Percentiles rank a stretch among this genome's conserved stretches.
These are phyloP conservation scores for Tauraco erythrolophus DNA, from an alignment of 2,113 vertebrate species.

Conservation along the genomic window DNA sequence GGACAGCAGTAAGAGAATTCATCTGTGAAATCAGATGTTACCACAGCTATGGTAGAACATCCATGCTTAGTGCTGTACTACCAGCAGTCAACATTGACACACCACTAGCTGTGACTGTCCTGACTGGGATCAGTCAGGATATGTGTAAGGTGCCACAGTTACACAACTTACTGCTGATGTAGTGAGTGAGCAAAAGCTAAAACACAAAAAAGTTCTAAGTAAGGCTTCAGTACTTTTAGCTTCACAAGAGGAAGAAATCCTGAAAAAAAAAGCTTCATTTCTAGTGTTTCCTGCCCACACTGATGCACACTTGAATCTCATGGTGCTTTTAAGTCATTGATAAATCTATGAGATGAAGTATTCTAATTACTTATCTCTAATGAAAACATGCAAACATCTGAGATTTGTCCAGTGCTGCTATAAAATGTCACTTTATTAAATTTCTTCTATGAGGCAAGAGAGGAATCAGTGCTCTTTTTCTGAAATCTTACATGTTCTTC, in stretches of 20 bases:
- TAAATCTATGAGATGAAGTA: not conserved
- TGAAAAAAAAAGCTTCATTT: not conserved
- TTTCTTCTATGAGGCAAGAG: not conserved
- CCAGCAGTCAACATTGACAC: not conserved
- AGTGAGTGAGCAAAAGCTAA: not conserved
- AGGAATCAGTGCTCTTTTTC: rapidly evolving
- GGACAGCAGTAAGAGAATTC: not conserved
- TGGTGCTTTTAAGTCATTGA: not conserved
- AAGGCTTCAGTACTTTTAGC: not conserved
- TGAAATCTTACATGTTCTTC: not conserved
- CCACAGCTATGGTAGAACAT: not conserved
- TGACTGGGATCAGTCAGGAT: not conserved
- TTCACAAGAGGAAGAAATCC: not conserved
- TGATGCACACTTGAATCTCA: not conserved
- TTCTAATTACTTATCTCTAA: not conserved
- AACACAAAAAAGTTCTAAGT: not conserved
- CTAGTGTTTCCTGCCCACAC: not conserved
- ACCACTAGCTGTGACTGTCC: not conserved
- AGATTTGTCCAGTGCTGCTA: not conserved
- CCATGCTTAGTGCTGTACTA: rapidly evolving
- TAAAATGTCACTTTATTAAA: not conserved
- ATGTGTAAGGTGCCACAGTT: not conserved
- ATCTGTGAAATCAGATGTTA: not conserved
- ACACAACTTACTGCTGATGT: not conserved
- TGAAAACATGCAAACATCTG: not conserved